phyloP scores from a whole-genome alignment of 2,797 vertebrate genomes.

The Myripristis murdjan region DNA sequence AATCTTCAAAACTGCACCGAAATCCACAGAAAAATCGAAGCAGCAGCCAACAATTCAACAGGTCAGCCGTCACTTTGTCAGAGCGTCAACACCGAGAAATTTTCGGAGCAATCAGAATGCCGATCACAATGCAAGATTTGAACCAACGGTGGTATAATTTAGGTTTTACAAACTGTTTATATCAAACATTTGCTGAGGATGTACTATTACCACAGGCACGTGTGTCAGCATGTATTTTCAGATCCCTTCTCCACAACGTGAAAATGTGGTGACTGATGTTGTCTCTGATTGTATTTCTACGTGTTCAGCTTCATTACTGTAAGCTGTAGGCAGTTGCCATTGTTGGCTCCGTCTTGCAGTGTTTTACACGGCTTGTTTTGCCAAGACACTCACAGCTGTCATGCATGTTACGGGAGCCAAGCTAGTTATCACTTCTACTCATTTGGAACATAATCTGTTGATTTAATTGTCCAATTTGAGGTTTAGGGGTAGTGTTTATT shows the following conservation, averaged over 20 bases:
- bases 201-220: too few relatives aligned
- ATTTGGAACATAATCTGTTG: neutral
- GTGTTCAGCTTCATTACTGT: conserved; percentile 37
- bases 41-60: neutral
- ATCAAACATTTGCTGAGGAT: too few relatives aligned
- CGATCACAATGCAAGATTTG: too few relatives aligned
- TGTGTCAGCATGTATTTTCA: too few relatives aligned
- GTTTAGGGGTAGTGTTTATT: neutral
- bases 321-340: conserved; percentile 17
- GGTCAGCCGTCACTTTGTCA: too few relatives aligned
- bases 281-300: too few relatives aligned
- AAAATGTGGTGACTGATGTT: too few relatives aligned
- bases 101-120: too few relatives aligned
- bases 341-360: conserved; percentile 47
- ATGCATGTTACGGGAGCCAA: conserved; percentile 24
- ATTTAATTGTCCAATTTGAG: neutral
- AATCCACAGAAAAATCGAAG: conserved; percentile 22
- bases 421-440: conserved; percentile 31
- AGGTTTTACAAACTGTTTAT: too few relatives aligned
- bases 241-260: too few relatives aligned
- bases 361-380: conserved; percentile 21
- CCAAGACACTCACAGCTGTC: conserved; percentile 47
- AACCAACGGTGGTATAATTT: too few relatives aligned
- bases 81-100: too few relatives aligned
- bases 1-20: conserved; percentile 21